Evolutionary conservation across 2,797 vertebrate genomes (phyloP), one percentile per base, ranked within the genome.

Genomic region (Aeoliscus strigatus): DNA sequence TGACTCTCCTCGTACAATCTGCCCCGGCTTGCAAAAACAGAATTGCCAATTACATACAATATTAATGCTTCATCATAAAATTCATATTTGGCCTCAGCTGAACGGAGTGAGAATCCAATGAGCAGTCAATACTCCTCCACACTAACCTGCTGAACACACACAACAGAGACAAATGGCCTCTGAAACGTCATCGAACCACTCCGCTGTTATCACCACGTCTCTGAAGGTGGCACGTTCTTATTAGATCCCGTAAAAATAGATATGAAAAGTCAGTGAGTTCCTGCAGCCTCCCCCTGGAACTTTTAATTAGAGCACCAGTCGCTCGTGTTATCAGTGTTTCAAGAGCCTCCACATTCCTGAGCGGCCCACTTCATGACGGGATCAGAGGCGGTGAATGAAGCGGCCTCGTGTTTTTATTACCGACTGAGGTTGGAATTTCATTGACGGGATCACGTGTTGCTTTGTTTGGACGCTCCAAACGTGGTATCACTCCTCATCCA

Each of bases 301-400:
- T 83, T 86, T 86, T 85, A 86, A 87, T 88, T 87, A 87, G 83
- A 83, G 72, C 80, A 81, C 60, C 81, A 83, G 81, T 84, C 79
- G 80, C 72, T 80, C 51, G 60, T 61, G 76, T 81, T 83, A 75
- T 81, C 64, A 34, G 72, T 80, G 81, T 75, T 85, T 81, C 65
- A 64, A 77, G 72, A 83, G 77, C 57, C 81, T 79, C 79, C 75
- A 80, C 84, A 87, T 89, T 87, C 84, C 83, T 70, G 58, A 75
- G 72, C 66, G 64, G 64, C 71, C 84, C 75, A 79, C 77, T 82
- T 78, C 73, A 82, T 83, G 62, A 48, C 51, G 61, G 75, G 78
- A 75, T 73, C 79, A 75, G 63, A 75, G 68, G 18, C 8, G 40
- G 39, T 24, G 54, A 75, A 55, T 8, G 17, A 30, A 43, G 47